Evolutionary conservation across 2,797 vertebrate species (phyloP), one percentile per base, ranked within the genome.

Genomic region (Streptopelia turtur): DNA sequence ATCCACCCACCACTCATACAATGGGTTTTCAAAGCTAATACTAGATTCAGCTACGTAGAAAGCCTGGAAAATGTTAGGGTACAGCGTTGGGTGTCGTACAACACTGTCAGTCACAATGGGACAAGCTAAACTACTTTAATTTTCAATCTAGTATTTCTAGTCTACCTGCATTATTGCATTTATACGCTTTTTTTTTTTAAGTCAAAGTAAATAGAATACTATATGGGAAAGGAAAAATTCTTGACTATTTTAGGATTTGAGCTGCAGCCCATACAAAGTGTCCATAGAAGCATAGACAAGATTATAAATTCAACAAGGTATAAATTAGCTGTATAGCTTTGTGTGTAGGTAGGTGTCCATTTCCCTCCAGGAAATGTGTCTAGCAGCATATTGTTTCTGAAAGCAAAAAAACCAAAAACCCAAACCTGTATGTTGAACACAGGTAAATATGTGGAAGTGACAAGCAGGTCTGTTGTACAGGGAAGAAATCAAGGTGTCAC

Each of bases 101-200:
- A 97, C 97, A 97, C 97, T 97, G 97, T 96, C 95, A 91, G 97
- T 97, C 97, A 97, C 97, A 95, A 97, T 96, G 96, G 96, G 96
- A 98, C 95, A 97, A 98, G 97, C 97, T 97, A 97, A 97, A 97
- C 97, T 98, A 98, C 97, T 96, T 97, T 94, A 97, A 96, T 97
- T 97, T 97, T 97, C 97, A 97, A 97, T 97, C 97, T 97, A 97
- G 96, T 97, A 97, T 97, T 94, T 98, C 97, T 98, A 97, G 95
- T 98, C 98, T 98, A 98, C 96, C 97, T 97, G 97, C 97, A 97
- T 98, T 98, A 98, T 98, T 98, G 98, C 98, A 98, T 98, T 96
- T 97, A 98, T 98, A 98, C 97, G 98, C 98, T 98, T 98, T 97
- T 87, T 91, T 97, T 93, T 97, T 95, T 96, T 87, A 97, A 98